Evolutionary conservation across 1,140 invertebrate genomes (phyloP).

Genomic region (Oncopeltus fasciatus): DNA sequence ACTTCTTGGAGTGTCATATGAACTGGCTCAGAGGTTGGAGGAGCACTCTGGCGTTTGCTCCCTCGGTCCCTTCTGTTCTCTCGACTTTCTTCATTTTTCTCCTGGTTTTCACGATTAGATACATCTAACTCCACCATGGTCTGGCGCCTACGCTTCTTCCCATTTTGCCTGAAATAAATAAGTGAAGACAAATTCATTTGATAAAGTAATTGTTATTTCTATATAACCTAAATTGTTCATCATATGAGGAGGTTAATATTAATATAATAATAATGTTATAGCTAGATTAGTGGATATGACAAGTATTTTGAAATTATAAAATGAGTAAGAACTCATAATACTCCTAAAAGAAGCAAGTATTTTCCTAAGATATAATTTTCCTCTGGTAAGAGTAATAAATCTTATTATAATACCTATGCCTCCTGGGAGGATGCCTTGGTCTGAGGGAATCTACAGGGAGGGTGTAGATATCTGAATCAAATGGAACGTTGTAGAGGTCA

Average conservation of each 20-base stretch:
- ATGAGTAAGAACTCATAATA: too few relatives aligned
- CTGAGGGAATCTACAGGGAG: conserved; percentile 63
- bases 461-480: conserved; percentile 72
- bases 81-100: background rate
- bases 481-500: conserved; percentile 71
- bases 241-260: too few relatives aligned
- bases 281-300: too few relatives aligned
- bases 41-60: conserved; percentile 38
- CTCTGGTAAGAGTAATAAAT: too few relatives aligned
- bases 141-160: conserved; percentile 20
- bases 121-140: conserved; percentile 9
- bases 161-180: conserved; percentile 14
- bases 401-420: conserved; percentile 20
- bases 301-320: too few relatives aligned
- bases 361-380: too few relatives aligned
- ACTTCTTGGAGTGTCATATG: conserved; percentile 78
- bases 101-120: background rate
- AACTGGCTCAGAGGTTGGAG: conserved; percentile 52
- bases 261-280: too few relatives aligned
- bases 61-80: conserved; percentile 11
- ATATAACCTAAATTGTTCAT: too few relatives aligned
- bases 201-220: too few relatives aligned
- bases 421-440: conserved; percentile 28
- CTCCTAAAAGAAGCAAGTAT: too few relatives aligned
- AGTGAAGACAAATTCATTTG: too few relatives aligned